Conservation (phyloP, 2,113 vertebrate genomes). For the Thinocorus orbignyianus region DNA sequence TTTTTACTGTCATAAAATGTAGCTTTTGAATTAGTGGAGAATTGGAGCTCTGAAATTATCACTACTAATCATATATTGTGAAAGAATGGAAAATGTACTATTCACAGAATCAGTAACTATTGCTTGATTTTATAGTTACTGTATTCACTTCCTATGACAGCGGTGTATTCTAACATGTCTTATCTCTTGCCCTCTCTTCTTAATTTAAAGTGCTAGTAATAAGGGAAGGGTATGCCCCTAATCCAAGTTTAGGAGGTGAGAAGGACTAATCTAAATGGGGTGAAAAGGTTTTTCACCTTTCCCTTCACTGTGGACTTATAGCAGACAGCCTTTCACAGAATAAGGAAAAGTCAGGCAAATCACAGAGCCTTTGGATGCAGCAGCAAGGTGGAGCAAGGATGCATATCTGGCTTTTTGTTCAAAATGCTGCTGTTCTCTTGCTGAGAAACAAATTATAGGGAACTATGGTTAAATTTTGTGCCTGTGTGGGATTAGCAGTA, state of each 20-base stretch:
- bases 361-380: neutral
- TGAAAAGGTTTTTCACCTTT: constrained; percentile 1
- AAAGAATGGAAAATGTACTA: constrained; percentile 43
- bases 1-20: constrained; percentile 56
- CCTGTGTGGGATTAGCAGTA: neutral
- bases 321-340: neutral
- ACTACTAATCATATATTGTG: constrained; percentile 67
- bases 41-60: constrained; percentile 68
- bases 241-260: neutral
- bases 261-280: constrained; percentile 22
- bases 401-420: neutral
- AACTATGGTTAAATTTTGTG: neutral
- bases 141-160: neutral
- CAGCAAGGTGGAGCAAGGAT: neutral
- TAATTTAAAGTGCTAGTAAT: constrained; percentile 44
- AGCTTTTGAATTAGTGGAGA: constrained; percentile 57
- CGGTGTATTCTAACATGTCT: neutral
- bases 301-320: neutral
- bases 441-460: neutral
- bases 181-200: constrained; percentile 36
- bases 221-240: neutral
- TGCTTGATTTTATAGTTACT: constrained; percentile 51
- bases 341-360: neutral
- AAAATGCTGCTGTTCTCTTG: neutral
- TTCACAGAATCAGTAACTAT: constrained; percentile 46